Evolutionary conservation across 2,113 vertebrate species (phyloP).

Genomic region (Oryzias melastigma): DNA sequence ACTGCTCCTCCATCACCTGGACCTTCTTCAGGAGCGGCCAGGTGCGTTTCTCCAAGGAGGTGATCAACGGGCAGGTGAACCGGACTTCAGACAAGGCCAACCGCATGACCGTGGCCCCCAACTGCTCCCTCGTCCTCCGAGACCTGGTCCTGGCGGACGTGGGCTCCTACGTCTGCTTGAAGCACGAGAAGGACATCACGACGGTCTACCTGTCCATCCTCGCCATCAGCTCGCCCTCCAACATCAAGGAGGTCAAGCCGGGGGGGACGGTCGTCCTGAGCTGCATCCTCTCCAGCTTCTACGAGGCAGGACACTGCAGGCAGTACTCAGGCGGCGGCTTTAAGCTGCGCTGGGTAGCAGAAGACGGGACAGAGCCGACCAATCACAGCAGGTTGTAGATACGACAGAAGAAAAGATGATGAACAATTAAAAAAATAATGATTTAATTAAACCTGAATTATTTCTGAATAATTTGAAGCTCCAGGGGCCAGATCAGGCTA

Average conservation of each 20-base stretch:
- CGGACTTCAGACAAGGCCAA: background rate
- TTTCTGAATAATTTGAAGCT: too few relatives aligned
- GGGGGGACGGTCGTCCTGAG: conserved; percentile 23
- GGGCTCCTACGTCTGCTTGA: conserved; percentile 35
- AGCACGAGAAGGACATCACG: accelerated
- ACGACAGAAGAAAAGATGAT: background rate
- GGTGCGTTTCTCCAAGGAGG: background rate
- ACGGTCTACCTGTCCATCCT: conserved; percentile 48
- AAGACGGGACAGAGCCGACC: background rate
- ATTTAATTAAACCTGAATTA: too few relatives aligned
- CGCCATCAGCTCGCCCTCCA: background rate
- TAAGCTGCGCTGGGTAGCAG: conserved; percentile 28
- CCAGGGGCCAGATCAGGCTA: too few relatives aligned
- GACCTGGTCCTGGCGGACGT: conserved; percentile 16
- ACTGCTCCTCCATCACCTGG: conserved; percentile 43
- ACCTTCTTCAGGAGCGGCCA: conserved; percentile 24
- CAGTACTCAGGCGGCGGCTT: background rate
- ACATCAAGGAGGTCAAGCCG: conserved; percentile 21
- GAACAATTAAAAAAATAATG: too few relatives aligned
- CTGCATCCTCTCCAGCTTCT: conserved; percentile 47
- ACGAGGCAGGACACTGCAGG: conserved; percentile 34
- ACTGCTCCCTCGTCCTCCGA: conserved; percentile 34
- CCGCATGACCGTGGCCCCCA: conserved; percentile 9
- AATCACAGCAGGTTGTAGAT: conserved; percentile 13
- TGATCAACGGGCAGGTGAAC: background rate